Percentiles rank a stretch among this genome's conserved stretches.
Evolutionary conservation across 2,113 vertebrate genomes (phyloP).

Genomic region (Pelusios castaneus): DNA sequence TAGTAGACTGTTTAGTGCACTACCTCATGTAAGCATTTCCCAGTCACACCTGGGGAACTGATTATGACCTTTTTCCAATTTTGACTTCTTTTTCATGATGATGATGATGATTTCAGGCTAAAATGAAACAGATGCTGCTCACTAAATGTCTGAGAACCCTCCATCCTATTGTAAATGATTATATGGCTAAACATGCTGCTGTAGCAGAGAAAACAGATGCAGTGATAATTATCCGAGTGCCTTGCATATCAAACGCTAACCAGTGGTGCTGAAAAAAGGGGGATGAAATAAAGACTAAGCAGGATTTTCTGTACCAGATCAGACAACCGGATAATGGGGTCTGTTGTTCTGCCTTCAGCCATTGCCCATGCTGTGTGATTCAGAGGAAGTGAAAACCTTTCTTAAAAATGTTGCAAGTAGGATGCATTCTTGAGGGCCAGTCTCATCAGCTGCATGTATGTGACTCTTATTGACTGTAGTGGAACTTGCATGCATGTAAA

Average conservation of each 20-base stretch:
- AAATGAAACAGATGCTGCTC: slow-evolving; percentile 57
- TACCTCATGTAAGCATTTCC: slow-evolving; percentile 33
- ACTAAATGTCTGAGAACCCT: slow-evolving; percentile 7
- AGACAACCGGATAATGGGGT: not conserved
- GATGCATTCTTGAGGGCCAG: not conserved
- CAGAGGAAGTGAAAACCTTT: not conserved
- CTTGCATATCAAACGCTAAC: slow-evolving; percentile 47
- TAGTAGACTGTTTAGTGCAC: slow-evolving; percentile 30
- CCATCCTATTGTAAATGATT: slow-evolving; percentile 37
- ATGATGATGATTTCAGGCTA: not conserved
- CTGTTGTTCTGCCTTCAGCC: not conserved
- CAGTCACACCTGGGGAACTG: not conserved
- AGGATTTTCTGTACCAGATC: slow-evolving; percentile 5
- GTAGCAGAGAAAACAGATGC: slow-evolving; percentile 63
- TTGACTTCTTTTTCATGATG: not conserved
- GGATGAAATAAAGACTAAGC: slow-evolving; percentile 16
- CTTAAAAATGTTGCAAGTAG: not conserved
- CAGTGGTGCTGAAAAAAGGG: not conserved
- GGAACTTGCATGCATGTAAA: not conserved
- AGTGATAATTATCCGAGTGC: slow-evolving; percentile 48
- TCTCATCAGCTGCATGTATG: not conserved
- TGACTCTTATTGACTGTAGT: not conserved
- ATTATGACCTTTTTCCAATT: slow-evolving; percentile 15
- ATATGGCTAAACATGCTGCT: slow-evolving; percentile 31
- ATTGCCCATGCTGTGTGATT: not conserved